Conservation (phyloP, 2,888 invertebrate genomes). For the Amiota minor region DNA sequence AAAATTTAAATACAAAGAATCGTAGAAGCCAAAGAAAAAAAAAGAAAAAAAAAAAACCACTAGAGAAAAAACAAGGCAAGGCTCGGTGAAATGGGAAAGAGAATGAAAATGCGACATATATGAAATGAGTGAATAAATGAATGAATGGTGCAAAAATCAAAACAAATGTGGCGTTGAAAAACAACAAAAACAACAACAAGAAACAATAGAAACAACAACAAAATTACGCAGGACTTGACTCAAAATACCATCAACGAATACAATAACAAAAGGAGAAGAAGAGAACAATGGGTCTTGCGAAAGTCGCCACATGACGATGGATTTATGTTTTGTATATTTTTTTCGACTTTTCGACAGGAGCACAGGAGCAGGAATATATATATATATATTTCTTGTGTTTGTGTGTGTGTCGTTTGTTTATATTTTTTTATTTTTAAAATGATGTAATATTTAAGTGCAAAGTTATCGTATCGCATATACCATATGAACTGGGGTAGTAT, state of each 20-base stretch:
- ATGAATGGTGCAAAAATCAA: constrained; percentile 22
- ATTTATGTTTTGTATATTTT: not conserved
- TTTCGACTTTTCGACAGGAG: too few species aligned
- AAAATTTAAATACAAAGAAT: not conserved
- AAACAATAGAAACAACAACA: not conserved
- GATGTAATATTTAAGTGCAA: constrained; percentile 38
- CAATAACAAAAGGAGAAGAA: not conserved
- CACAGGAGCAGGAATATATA: too few species aligned
- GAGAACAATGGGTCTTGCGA: not conserved
- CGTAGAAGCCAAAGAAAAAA: constrained; percentile 11
- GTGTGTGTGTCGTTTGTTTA: too few species aligned
- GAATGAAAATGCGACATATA: too few species aligned
- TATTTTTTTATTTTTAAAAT: constrained; percentile 14
- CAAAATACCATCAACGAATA: not conserved
- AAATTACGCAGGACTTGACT: not conserved
- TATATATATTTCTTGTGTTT: too few species aligned
- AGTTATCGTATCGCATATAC: constrained; percentile 16
- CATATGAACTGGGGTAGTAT: not conserved
- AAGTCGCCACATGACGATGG: constrained; percentile 21
- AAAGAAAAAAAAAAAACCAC: not conserved
- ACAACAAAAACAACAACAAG: constrained; percentile 8
- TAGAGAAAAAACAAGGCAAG: too few species aligned
- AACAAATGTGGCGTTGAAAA: constrained; percentile 30
- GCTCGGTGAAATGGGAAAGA: too few species aligned
- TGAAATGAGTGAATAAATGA: not conserved